phyloP scores from a whole-genome alignment of 2,888 invertebrate genomes.

The Drosophila kambysellisi region DNA sequence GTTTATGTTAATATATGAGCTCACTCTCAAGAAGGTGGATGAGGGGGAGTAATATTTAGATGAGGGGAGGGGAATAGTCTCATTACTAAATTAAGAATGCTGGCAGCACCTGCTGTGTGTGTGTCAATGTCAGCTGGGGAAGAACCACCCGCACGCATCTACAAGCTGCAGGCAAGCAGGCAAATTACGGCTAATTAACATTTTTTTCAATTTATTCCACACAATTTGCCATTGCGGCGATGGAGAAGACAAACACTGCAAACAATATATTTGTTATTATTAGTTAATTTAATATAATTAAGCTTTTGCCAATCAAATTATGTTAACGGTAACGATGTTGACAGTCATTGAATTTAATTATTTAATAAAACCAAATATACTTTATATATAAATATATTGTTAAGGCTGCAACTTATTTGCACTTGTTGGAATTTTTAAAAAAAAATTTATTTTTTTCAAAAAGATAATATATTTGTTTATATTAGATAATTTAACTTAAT shows the following conservation, averaged over 20 bases:
- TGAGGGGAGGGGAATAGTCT: conserved; percentile 18
- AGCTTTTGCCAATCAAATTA: not conserved
- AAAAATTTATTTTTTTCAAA: not conserved
- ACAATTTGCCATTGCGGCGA: conserved; percentile 26
- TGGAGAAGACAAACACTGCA: conserved; percentile 30
- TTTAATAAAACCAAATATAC: not conserved
- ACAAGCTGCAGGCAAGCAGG: conserved; percentile 30
- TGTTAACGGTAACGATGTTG: not conserved
- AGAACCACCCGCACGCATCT: conserved; percentile 6
- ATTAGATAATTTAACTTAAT: not conserved
- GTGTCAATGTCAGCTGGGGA: conserved; percentile 68
- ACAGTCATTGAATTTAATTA: not conserved
- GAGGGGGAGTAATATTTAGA: conserved; percentile 7
- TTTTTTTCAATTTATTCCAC: conserved; percentile 75
- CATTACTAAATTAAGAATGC: conserved; percentile 73
- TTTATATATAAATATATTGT: not conserved
- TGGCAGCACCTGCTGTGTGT: conserved; percentile 68
- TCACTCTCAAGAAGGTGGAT: conserved; percentile 44
- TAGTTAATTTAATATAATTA: not conserved
- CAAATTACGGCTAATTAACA: conserved; percentile 74
- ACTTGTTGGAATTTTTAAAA: not conserved
- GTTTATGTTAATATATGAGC: conserved; percentile 80
- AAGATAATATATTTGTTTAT: not conserved
- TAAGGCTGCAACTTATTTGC: not conserved
- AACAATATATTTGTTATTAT: conserved; percentile 4